Conservation (phyloP, 1,140 invertebrate genomes). For the Solenopsis invicta region DNA sequence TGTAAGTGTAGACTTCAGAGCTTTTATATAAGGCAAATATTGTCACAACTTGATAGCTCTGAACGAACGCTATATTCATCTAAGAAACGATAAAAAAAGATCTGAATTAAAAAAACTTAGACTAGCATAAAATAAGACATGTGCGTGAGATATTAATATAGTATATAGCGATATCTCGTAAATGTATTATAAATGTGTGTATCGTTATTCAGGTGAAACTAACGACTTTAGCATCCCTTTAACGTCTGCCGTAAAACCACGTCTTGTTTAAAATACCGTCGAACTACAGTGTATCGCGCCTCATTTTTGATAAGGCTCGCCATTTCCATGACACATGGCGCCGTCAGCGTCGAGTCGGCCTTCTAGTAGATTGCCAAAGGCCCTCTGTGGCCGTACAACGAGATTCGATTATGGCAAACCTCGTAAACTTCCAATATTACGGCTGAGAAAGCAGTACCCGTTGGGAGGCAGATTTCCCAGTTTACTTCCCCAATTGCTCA, state of each 20-base stretch:
- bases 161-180: too few relatives aligned
- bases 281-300: conserved; percentile 4
- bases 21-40: too few relatives aligned
- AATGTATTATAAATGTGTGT: too few relatives aligned
- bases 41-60: too few relatives aligned
- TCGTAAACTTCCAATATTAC: conserved; percentile 74
- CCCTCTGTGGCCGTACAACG: conserved; percentile 32
- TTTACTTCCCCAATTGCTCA: conserved; percentile 16
- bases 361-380: conserved; percentile 48
- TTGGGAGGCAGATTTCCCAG: conserved; percentile 17
- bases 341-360: conserved; percentile 11
- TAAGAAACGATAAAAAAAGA: too few relatives aligned
- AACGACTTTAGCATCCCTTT: too few relatives aligned
- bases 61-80: too few relatives aligned
- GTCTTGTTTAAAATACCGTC: not conserved
- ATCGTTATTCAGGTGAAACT: too few relatives aligned
- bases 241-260: not conserved
- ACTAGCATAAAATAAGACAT: too few relatives aligned
- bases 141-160: too few relatives aligned
- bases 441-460: conserved; percentile 56
- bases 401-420: conserved; percentile 70
- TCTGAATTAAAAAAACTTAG: too few relatives aligned
- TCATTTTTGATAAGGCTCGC: conserved; percentile 8
- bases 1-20: too few relatives aligned
- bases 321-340: conserved; percentile 29